Percentiles rank a stretch among this genome's conserved stretches.
These are phyloP conservation scores for Epinotia ramella DNA, from an alignment of 2,888 invertebrate genomes.

Conservation along the genomic window DNA sequence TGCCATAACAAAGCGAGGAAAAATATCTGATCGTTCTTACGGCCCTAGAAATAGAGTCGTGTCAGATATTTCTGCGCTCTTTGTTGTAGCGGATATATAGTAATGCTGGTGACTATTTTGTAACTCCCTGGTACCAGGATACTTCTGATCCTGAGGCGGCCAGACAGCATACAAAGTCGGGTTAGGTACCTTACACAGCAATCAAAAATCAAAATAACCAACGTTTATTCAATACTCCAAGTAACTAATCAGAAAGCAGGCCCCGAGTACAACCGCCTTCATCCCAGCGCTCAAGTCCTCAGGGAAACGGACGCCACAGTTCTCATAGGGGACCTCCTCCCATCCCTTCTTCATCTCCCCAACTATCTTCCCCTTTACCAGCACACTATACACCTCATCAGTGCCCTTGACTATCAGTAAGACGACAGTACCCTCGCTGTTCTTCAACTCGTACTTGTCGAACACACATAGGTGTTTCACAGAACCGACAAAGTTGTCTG, in stretches of 20 bases:
- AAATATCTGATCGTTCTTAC: too few relatives aligned
- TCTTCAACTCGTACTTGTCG: slow-evolving; percentile 57
- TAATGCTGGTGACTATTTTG: too few relatives aligned
- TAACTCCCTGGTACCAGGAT: too few relatives aligned
- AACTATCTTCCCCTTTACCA: slow-evolving; percentile 51
- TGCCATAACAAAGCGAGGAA: too few relatives aligned
- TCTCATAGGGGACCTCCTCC: slow-evolving; percentile 47
- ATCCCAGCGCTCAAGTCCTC: slow-evolving; percentile 55
- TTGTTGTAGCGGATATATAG: too few relatives aligned
- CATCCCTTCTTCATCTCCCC: slow-evolving; percentile 58
- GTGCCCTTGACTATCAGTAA: slow-evolving; percentile 55
- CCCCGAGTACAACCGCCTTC: slow-evolving; percentile 65
- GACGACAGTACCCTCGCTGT: slow-evolving; percentile 52
- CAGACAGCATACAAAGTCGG: too few relatives aligned
- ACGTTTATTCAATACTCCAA: slow-evolving; percentile 48
- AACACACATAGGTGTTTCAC: slow-evolving; percentile 52
- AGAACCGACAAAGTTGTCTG: slow-evolving; percentile 64
- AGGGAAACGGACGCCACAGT: slow-evolving; percentile 61
- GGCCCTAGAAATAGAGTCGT: too few relatives aligned
- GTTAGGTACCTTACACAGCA: too few relatives aligned
- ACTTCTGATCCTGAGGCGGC: too few relatives aligned
- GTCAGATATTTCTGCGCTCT: too few relatives aligned
- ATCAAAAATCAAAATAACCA: too few relatives aligned
- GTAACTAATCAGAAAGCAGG: slow-evolving; percentile 62
- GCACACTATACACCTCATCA: slow-evolving; percentile 52